Evolutionary conservation across 1,140 invertebrate genomes (phyloP), one percentile per base, ranked within the genome.

Genomic region (Branchinecta lindahli): DNA sequence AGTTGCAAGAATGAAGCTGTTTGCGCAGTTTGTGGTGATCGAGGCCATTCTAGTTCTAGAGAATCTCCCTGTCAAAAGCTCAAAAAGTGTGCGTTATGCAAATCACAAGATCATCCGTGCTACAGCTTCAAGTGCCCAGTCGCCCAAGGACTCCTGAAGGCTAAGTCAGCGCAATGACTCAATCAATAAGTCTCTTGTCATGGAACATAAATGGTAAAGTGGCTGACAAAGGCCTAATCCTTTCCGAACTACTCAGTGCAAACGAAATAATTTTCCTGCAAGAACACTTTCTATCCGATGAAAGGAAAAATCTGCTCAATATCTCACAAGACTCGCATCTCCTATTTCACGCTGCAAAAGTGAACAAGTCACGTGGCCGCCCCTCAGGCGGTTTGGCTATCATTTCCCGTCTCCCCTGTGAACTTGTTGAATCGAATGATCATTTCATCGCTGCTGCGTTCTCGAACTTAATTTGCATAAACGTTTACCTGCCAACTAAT

Each of bases 201-300:
- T 52, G 47, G 47, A 52, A 52, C n/a, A 52, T 52, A 9, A 52
- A 52, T 52, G 47, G 47, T n/a, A 52, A 52, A 52, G 47, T 52
- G 47, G 47, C n/a, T 52, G 47, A 52, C 47, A 52, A 52, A 52
- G 47, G 47, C 47, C 47, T 52, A 52, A n/a, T n/a, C 47, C n/a
- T 52, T n/a, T 52, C 47, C n/a, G 9, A 52, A 52, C 47, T 52
- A n/a, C n/a, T 52, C 9, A 52, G n/a, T 9, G n/a, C 9, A 52
- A 52, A 52, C n/a, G 47, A 52, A 52, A 52, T 52, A 52, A 52
- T 52, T 52, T 52, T 52, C 47, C 47, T 52, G 47, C 47, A 52
- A 52, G 47, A 52, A 52, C 47, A 52, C n/a, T 52, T 52, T 52
- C n/a, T 52, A 52, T 52, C 47, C n/a, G 47, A 52, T 52, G 47